Evolutionary conservation across 1,140 invertebrate species (phyloP), one percentile per base, ranked within the genome.

Genomic region (Drosophila dunni): DNA sequence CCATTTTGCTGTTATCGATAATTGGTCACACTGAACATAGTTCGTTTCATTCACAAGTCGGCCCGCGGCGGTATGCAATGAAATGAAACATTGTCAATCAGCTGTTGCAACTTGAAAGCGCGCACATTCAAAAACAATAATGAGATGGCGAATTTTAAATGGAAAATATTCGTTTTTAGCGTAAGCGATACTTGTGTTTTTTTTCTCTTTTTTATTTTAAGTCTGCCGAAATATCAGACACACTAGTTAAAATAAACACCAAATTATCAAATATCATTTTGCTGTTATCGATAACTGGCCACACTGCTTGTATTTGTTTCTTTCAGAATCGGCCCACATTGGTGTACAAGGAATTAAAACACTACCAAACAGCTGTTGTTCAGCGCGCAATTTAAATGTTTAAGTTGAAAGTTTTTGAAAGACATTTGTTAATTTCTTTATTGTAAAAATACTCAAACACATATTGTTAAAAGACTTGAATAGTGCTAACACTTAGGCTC

Each of bases 111-210:
- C n/a, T n/a, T n/a, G n/a, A n/a, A n/a, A n/a, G 36, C n/a, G 24
- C 24, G 24, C 24, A 4, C 24, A 29, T 29, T 1, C 24, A 0
- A 29, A 5, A 29, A 29, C 24, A 29, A 29, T 5, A 4, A 29
- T 5, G 24, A 5, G 6, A 1, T 29, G 17, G 2, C 6, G 3
- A 5, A 29, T 29, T 29, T 29, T 29, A 5, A 5, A 29, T 29
- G 3, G 6, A 5, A 29, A 4, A 29, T 2, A 5, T 29, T 29
- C 24, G 24, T 29, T 29, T 2, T 29, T 5, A 5, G 24, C 24
- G 24, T 4, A 29, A 5, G 5, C 0, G 3, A 93, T 92, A 7
- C 7, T 72, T 67, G 44, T 69, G 20, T 29, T 7, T 13, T 62
- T 56, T 66, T 67, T 33, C 8, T 29, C 6, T 5, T 51, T 58